These are phyloP conservation scores for Caenorhabditis drosophilae DNA, from an alignment of 2,888 invertebrate species.

Conservation along the genomic window DNA sequence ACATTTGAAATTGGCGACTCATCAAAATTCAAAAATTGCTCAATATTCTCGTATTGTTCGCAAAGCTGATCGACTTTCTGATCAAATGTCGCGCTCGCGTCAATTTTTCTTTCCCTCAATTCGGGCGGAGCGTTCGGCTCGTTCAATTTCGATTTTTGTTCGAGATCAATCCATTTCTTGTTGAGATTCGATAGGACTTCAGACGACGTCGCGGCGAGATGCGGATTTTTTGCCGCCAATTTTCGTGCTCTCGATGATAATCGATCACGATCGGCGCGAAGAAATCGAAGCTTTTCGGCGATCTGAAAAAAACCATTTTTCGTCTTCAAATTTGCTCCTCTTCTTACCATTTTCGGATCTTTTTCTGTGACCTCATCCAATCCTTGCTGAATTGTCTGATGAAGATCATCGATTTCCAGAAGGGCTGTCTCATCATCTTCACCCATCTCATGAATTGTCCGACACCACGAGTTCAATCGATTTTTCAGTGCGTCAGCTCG, in stretches of 20 bases:
- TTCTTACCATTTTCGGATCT: slow-evolving; percentile 7
- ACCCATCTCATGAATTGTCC: slow-evolving; percentile 50
- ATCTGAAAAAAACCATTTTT: slow-evolving; percentile 25
- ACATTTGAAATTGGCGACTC: slow-evolving; percentile 42
- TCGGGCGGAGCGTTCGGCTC: slow-evolving; percentile 1
- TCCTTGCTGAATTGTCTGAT: slow-evolving; percentile 37
- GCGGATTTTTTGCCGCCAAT: slow-evolving; percentile 46
- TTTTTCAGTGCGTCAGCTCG: slow-evolving; percentile 51
- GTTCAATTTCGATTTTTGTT: slow-evolving; percentile 17
- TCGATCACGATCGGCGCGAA: slow-evolving; percentile 48
- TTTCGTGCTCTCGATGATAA: slow-evolving; percentile 46
- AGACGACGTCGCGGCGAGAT: slow-evolving; percentile 34
- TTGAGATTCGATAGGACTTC: slow-evolving; percentile 21
- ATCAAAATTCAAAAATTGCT: slow-evolving; percentile 49
- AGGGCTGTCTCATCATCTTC: slow-evolving; percentile 54
- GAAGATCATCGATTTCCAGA: slow-evolving; percentile 53
- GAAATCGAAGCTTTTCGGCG: slow-evolving; percentile 42
- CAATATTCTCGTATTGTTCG: slow-evolving; percentile 33
- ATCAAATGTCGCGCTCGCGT: slow-evolving; percentile 20
- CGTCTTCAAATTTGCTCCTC: neutral
- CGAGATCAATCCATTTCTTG: slow-evolving; percentile 39
- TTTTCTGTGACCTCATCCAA: slow-evolving; percentile 19
- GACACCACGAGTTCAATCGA: slow-evolving; percentile 47
- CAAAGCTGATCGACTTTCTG: slow-evolving; percentile 30
- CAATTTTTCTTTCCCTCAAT: slow-evolving; percentile 11